Base-by-base conservation (phyloP, 2,113 vertebrate genomes). In the Ia io region DNA sequence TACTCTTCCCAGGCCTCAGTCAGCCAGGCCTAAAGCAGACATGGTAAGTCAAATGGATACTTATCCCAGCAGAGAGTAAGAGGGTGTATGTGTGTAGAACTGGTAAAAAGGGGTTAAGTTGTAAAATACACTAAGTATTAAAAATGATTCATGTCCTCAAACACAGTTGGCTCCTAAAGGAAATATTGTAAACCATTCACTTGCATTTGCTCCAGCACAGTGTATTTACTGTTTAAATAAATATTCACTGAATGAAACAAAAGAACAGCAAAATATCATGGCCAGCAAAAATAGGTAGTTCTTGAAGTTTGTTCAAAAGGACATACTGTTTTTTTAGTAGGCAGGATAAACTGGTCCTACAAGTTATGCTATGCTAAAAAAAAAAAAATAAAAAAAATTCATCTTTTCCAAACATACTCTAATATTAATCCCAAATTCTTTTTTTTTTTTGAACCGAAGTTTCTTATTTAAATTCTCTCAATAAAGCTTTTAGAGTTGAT, bases 1-100 rank as follows among this genome's bases (percentile, higher is more conserved):
- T 14, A 74, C 86, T 35, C 92, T 95, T 77, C 70, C 49, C 5
- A 53, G 40, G 23, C 32, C 95, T 35, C 95, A 74, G 11, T 78
- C 93, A n/a, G 2, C 91, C 13, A 65, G 17, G 53, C 79, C 80
- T 10, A 30, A 71, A 5, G 56, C 78, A 1, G 3, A 18, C 47
- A 85, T 90, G 97, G 98, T 98, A 90, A 97, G 96, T 83, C 76
- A 94, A 83, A 37, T 8, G 25, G 23, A 23, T 37, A 44, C 13
- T 44, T n/a, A 17, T 4, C 49, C 1, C 40, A 11, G 5, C 20
- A n/a, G n/a, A 78, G 9, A 42, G 14, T 42, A 37, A 88, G 20
- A 17, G 17, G 1, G 28, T 30, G 47, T 63, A 20, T 63, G 42
- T 79, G 51, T 53, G 32, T 32, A 88, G 30, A 82, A 42, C 56